phyloP scores from a whole-genome alignment of 2,797 vertebrate species.

The Valencia hispanica region DNA sequence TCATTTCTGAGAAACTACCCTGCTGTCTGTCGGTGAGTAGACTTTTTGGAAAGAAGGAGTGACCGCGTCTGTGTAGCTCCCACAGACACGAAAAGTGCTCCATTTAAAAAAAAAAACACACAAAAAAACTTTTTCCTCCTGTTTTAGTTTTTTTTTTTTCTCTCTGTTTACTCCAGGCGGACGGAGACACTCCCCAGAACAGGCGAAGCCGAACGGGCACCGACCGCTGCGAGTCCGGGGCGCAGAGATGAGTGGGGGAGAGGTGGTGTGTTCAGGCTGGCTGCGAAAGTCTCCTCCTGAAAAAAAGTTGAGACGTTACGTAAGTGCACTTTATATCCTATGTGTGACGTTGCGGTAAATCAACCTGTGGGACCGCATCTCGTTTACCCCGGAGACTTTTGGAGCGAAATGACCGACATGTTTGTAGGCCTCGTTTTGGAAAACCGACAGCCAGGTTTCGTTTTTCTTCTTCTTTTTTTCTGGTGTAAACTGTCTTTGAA shows the following conservation, averaged over 20 bases:
- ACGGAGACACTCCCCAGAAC: slow-evolving; percentile 64
- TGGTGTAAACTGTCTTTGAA: background rate
- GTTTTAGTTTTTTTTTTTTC: slow-evolving; percentile 15
- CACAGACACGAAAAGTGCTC: slow-evolving; percentile 14
- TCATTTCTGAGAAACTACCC: slow-evolving; percentile 57
- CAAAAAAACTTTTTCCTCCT: slow-evolving; percentile 13
- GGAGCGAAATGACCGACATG: slow-evolving; percentile 12
- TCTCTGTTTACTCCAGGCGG: slow-evolving; percentile 39
- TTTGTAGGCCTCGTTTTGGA: slow-evolving; percentile 46
- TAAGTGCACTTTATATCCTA: slow-evolving; percentile 85
- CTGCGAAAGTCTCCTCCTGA: slow-evolving; percentile 98
- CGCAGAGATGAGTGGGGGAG: slow-evolving; percentile 91
- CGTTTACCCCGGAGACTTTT: slow-evolving; percentile 14
- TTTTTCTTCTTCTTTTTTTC: background rate
- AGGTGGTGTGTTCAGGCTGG: slow-evolving; percentile 95
- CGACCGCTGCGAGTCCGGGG: slow-evolving; percentile 52
- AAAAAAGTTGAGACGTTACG: slow-evolving; percentile 99
- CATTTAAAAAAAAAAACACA: slow-evolving; percentile 8
- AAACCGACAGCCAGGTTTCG: slow-evolving; percentile 9
- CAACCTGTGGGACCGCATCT: slow-evolving; percentile 42
- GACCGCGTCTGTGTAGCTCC: slow-evolving; percentile 43
- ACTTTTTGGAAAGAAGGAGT: slow-evolving; percentile 56
- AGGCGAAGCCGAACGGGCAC: slow-evolving; percentile 42
- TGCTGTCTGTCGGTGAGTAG: slow-evolving; percentile 61
- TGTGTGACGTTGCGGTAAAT: slow-evolving; percentile 46